Base-by-base conservation (phyloP, 2,113 vertebrate genomes). In the Gadus chalcogrammus region DNA sequence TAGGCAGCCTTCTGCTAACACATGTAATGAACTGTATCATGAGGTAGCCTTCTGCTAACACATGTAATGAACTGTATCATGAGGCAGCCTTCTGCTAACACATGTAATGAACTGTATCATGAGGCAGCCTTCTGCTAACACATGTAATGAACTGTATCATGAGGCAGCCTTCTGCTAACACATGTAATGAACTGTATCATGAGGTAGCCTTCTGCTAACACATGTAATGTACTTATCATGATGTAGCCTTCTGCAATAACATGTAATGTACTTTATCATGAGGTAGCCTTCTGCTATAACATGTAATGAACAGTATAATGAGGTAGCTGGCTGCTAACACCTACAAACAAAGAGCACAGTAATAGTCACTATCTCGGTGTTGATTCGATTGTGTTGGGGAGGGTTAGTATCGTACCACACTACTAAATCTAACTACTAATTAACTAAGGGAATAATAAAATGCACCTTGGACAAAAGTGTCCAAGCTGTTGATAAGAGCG, bases 21-120 rank as follows among this genome's bases (percentile, higher is more conserved):
- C 24, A 24, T 24, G 24, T 24, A 2, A 24, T 24, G 24, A 24
- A 24, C 24, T 24, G 24, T 24, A 99, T 99, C 97, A 99, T 99
- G 86, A 98, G 94, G 92, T 94, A 99, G 83, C 97, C 97, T 67
- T 98, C 97, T 82, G 97, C 97, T 84, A 99, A 93, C 77, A 99
- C 97, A 48, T 13, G 42, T 48, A 48, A 48, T 48, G 42, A 48
- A 48, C 6, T 48, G 42, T 48, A 48, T 48, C 42, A 48, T 48
- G 42, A 48, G 9, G 42, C 1, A 48, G 42, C 42, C 42, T 24
- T 24, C 24, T 24, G 24, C 24, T 24, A 24, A 24, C 24, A 24
- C 24, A 24, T 24, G 24, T 24, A 24, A 24, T 24, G 24, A 2
- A 24, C 24, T 24, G 24, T 24, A 99, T 99, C 97, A 99, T 99